Conservation (phyloP, 2,113 vertebrate genomes). For the Colius striatus region DNA sequence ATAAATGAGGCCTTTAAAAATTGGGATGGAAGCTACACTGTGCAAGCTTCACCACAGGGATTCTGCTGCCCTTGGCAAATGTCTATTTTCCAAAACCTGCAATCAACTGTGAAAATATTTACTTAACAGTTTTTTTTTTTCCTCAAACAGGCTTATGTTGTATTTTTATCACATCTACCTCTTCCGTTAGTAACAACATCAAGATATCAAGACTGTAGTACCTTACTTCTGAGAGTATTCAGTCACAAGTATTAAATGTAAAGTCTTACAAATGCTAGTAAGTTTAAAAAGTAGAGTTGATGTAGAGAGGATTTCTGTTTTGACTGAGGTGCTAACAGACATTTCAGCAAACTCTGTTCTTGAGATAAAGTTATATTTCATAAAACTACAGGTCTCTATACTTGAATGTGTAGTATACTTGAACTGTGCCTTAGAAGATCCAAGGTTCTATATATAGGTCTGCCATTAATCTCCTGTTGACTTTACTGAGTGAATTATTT, state of each 20-base stretch:
- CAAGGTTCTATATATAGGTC: neutral
- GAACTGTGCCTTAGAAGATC: neutral
- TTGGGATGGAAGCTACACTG: neutral
- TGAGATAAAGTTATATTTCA: neutral
- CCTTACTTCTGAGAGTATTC: neutral
- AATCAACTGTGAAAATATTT: slow-evolving; percentile 17
- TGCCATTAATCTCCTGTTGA: neutral
- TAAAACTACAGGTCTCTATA: neutral
- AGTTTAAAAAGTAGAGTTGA: neutral
- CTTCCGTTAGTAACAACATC: neutral
- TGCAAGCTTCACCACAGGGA: neutral
- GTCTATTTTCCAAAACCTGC: neutral
- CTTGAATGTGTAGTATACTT: neutral
- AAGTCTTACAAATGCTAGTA: neutral
- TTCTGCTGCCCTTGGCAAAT: neutral
- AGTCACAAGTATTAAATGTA: neutral
- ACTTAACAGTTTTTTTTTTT: neutral
- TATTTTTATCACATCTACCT: neutral
- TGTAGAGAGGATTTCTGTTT: neutral
- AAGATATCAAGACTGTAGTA: neutral
- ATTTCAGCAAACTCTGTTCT: neutral
- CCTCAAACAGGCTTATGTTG: neutral
- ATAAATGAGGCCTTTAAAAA: slow-evolving; percentile 3
- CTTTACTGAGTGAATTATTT: neutral
- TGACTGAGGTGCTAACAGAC: neutral